Base-by-base conservation (phyloP, 2,113 vertebrate genomes). In the Spermophilus dauricus region DNA sequence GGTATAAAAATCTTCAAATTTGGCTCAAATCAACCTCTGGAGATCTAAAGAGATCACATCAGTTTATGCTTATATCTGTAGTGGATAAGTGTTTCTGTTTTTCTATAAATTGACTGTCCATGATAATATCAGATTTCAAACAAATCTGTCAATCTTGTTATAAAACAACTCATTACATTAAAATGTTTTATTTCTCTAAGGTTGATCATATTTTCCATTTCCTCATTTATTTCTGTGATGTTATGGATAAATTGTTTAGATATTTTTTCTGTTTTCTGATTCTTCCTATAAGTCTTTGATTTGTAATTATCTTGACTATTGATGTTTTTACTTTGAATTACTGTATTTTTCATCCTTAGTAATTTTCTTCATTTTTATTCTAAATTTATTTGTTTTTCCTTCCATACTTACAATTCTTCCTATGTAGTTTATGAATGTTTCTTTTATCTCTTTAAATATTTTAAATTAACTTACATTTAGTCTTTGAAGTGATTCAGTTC, bases 191-290 rank as follows among this genome's bases (percentile, higher is more conserved):
- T 42, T 85, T 67, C 1, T 94, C 20, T 91, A 30, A 69, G 8
- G 37, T 72, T 39, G 37, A 53, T 28, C 34, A 3, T 72, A 72
- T 83, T 86, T 90, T 42, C 13, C 16, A 82, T 61, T 89, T 61
- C 10, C 8, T 17, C 61, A 67, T 48, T 81, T 95, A 37, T 82
- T 18, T 92, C 39, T 94, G 17, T 72, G 42, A 2, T 39, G 12
- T 82, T 65, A 45, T 70, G 30, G 63, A 45, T 95, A 1, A 34
- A 72, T 89, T 93, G 28, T 95, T 95, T 45, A 82, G 69, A 28
- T 45, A 11, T 39, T 30, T 45, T 63, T 42, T 28, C 11, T 2
- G 67, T 58, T 96, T 14, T 58, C 32, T 76, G 32, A 39, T 78
- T 89, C 26, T 63, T 7, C 22, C 8, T 85, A 3, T 37, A 85